Base-by-base conservation (phyloP, 2,113 vertebrate species). In the Nicator chloris region DNA sequence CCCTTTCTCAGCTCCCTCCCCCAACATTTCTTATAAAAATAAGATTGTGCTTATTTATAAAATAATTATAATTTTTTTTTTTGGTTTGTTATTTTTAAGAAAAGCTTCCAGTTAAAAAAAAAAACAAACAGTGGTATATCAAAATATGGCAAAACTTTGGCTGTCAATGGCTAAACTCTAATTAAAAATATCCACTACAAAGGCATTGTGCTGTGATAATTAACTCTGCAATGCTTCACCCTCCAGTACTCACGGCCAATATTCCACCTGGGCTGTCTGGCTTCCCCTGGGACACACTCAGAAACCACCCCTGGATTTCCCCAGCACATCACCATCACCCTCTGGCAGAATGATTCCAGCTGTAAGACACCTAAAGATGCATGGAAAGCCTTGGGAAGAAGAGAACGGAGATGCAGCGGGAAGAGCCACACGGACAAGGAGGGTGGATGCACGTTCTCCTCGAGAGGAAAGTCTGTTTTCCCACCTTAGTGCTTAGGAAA, bases 61-160 rank as follows among this genome's bases (percentile, higher is more conserved):
- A 98, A 98, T 97, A 98, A 98, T 85, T 70, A 33, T 22, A 22
- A 9, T 42, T 27, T 60, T 17, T 79, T 50, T 61, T 73, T 33
- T 51, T 63, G 16, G 40, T 45, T 84, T 23, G 7, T 69, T 91
- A 12, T 69, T 94, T 92, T 88, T 97, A 97, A 94, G 90, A 98
- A 98, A 97, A 98, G 93, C 82, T 98, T 98, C 97, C 97, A 98
- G 97, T 98, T 98, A 56, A 97, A 82, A 57, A 39, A 64, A 64
- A 42, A 28, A 39, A 31, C 40, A 21, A 17, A 16, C 39, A 6
- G 95, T 73, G 92, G 83, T 39, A 10, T 98, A 98, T 97, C 96
- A 98, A 98, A 98, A 98, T 97, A 98, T 53, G 97, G 97, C 95
- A 93, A 96, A 97, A 91, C 95, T 96, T 97, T 97, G 95, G 96